Evolutionary conservation across 2,797 vertebrate species (phyloP).

Genomic region (Coregonus suidteri): DNA sequence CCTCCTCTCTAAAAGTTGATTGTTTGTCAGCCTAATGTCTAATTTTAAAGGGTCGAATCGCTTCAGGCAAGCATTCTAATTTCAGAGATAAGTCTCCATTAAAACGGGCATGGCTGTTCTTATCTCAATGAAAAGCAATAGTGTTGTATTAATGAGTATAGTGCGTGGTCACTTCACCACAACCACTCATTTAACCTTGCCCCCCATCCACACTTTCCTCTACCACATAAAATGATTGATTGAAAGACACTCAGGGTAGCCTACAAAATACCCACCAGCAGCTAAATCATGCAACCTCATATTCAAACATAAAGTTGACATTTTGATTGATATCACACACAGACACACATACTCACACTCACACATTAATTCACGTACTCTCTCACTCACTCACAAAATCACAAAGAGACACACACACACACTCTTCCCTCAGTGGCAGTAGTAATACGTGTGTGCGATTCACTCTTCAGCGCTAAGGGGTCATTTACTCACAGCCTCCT

Average conservation of each 20-base stretch:
- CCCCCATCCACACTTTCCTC: slow-evolving; percentile 13
- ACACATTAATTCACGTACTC: background rate
- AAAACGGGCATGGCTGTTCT: slow-evolving; percentile 45
- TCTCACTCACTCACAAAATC: background rate
- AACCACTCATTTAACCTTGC: slow-evolving; percentile 18
- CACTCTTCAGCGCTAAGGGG: slow-evolving; percentile 60
- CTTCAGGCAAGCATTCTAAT: slow-evolving; percentile 54
- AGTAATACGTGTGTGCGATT: slow-evolving; percentile 71
- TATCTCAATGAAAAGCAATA: slow-evolving; percentile 25
- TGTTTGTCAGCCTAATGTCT: slow-evolving; percentile 64
- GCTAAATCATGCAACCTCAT: background rate
- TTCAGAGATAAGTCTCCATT: slow-evolving; percentile 45
- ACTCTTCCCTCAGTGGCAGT: slow-evolving; percentile 54
- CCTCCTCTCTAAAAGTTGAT: slow-evolving; percentile 40
- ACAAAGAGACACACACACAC: slow-evolving; percentile 19
- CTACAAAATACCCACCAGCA: background rate
- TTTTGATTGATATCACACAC: background rate
- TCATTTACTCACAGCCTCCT: slow-evolving; percentile 70
- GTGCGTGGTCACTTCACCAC: slow-evolving; percentile 32
- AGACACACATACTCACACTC: slow-evolving; percentile 18
- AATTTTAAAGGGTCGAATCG: slow-evolving; percentile 54
- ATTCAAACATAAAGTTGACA: background rate
- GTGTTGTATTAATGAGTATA: slow-evolving; percentile 39
- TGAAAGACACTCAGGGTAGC: background rate
- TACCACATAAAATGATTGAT: background rate